Conservation (phyloP, 37 sponge, comb jelly and placozoan species). For the Amphimedon queenslandica region DNA sequence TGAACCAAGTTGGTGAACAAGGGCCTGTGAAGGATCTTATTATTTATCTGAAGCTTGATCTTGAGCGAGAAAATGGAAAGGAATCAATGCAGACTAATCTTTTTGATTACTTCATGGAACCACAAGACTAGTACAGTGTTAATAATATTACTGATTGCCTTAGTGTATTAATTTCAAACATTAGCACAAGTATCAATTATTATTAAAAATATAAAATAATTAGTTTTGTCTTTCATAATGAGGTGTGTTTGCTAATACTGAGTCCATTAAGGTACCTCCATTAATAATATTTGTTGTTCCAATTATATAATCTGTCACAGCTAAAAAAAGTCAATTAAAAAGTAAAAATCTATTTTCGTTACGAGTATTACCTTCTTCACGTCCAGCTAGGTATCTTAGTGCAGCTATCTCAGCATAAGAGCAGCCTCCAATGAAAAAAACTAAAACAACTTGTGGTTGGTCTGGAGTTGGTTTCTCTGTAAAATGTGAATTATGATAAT, state of each 20-base stretch:
- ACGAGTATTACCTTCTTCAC: conserved; percentile 65
- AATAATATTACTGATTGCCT: too few relatives aligned
- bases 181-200: too few relatives aligned
- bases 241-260: conserved; percentile 51
- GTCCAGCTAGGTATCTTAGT: conserved; percentile 79
- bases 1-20: too few relatives aligned
- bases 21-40: too few relatives aligned
- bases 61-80: too few relatives aligned
- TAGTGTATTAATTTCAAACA: too few relatives aligned
- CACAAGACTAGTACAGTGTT: too few relatives aligned
- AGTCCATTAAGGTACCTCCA: conserved; percentile 60
- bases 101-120: too few relatives aligned
- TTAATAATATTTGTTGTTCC: conserved; percentile 80
- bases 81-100: too few relatives aligned
- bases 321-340: background rate
- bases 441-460: conserved; percentile 59
- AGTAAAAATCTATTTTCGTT: background rate
- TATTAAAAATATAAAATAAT: background rate
- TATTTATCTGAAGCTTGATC: too few relatives aligned
- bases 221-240: background rate
- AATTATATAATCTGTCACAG: conserved; percentile 63
- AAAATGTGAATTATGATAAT: background rate
- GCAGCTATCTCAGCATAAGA: conserved; percentile 96
- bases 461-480: conserved; percentile 40
- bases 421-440: conserved; percentile 96